A percentile compares a stretch with the other conserved stretches of the same genome.
Evolutionary conservation across 2,113 vertebrate species (phyloP).

Genomic region (Vulpes ferrilata): DNA sequence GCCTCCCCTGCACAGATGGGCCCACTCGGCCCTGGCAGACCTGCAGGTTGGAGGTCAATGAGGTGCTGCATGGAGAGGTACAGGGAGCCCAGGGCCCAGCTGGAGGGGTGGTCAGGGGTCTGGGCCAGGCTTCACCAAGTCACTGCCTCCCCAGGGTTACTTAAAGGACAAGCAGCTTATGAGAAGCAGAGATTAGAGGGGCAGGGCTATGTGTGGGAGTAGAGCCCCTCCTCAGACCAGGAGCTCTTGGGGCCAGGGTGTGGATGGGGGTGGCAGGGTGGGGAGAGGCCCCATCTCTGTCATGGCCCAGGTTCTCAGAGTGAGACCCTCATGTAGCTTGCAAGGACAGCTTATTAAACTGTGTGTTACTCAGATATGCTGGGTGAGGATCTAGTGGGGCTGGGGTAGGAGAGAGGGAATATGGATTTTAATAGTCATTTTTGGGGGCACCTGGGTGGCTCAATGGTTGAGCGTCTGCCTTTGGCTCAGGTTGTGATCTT

Average conservation of each 20-base stretch:
- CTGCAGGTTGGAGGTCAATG: not conserved
- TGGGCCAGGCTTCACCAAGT: not conserved
- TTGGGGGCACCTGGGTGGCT: too few relatives aligned
- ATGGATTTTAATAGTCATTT: not conserved
- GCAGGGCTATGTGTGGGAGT: not conserved
- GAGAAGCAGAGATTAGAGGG: constrained; percentile 23
- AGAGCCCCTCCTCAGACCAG: not conserved
- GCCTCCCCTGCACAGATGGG: constrained; percentile 56
- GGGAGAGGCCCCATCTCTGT: not conserved
- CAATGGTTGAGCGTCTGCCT: too few relatives aligned
- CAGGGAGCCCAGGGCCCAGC: not conserved
- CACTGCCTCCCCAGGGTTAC: not conserved
- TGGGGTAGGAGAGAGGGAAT: too few relatives aligned
- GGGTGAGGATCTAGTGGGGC: not conserved
- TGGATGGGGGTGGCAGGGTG: not conserved
- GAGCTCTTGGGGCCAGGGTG: not conserved
- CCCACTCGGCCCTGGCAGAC: not conserved
- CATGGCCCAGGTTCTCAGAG: not conserved
- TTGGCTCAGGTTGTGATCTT: too few relatives aligned
- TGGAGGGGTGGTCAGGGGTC: not conserved
- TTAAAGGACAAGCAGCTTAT: constrained; percentile 64
- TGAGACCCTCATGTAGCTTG: not conserved
- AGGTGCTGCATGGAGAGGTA: not conserved
- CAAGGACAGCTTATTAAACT: not conserved
- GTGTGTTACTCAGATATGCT: not conserved